phyloP scores from a whole-genome alignment of 2,888 invertebrate genomes.

The Oscheius sp. region DNA sequence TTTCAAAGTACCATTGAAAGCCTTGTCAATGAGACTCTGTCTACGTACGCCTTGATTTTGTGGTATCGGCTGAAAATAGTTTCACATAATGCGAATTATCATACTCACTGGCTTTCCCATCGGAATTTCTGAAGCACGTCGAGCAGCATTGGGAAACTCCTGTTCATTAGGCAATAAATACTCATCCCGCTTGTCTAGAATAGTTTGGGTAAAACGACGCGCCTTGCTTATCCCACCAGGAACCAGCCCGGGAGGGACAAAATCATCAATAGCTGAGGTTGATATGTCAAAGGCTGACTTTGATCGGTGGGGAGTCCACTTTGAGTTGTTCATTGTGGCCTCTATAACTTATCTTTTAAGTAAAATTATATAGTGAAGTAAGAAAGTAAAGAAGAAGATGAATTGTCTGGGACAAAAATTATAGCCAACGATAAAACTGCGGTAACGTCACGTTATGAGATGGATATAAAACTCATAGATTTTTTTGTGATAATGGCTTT shows the following conservation, averaged over 20 bases:
- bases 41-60: slow-evolving; percentile 11
- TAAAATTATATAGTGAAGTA: not conserved
- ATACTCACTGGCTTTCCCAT: slow-evolving; percentile 24
- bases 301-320: slow-evolving; percentile 2
- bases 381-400: not conserved
- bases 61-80: slow-evolving; percentile 19
- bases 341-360: not conserved
- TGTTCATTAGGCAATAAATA: not conserved
- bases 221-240: not conserved
- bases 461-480: too few species aligned
- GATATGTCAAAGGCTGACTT: slow-evolving; percentile 29
- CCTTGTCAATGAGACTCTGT: slow-evolving; percentile 20
- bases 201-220: not conserved
- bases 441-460: too few species aligned
- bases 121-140: slow-evolving; percentile 21
- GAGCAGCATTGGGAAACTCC: not conserved
- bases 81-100: not conserved
- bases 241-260: slow-evolving; percentile 3
- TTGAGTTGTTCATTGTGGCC: not conserved
- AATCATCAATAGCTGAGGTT: slow-evolving; percentile 12
- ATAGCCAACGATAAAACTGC: not conserved
- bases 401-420: not conserved
- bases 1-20: slow-evolving; percentile 25
- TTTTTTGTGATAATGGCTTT: too few species aligned
- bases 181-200: slow-evolving; percentile 18